These are phyloP conservation scores for Drosophila pachea DNA, from an alignment of 1,140 invertebrate genomes.

Conservation along the genomic window DNA sequence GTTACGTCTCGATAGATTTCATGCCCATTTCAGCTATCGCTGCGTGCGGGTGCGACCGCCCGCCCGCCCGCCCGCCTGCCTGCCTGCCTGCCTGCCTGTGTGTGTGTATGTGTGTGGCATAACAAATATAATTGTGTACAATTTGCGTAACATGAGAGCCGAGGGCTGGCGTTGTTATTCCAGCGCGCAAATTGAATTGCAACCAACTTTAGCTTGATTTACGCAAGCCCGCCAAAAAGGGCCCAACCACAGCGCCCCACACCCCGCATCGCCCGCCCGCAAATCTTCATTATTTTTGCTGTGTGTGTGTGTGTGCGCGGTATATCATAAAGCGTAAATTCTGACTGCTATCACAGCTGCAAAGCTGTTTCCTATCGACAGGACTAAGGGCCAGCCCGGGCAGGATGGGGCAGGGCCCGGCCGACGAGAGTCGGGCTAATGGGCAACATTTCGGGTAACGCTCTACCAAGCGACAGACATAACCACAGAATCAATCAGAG, in stretches of 20 bases:
- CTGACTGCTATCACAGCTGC: conserved; percentile 8
- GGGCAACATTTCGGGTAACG: background rate
- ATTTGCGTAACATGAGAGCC: conserved; percentile 52
- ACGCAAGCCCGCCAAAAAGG: conserved; percentile 23
- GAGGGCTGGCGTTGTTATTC: background rate
- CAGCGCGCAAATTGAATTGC: conserved; percentile 61
- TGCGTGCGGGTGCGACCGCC: background rate
- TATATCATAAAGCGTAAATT: conserved; percentile 34
- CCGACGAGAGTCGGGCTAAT: background rate
- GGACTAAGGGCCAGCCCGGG: background rate
- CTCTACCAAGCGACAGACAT: conserved; percentile 16
- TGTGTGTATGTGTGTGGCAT: conserved; percentile 22
- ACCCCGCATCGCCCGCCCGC: conserved; percentile 6
- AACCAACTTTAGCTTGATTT: conserved; percentile 43
- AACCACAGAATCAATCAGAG: conserved; percentile 71
- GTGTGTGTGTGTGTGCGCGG: conserved; percentile 42
- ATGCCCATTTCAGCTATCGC: conserved; percentile 62
- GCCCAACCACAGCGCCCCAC: background rate
- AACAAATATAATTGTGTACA: conserved; percentile 70
- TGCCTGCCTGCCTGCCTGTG: conserved; percentile 1
- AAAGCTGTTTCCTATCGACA: conserved; percentile 15
- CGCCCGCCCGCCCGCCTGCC: no score
- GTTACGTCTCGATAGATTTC: conserved; percentile 74
- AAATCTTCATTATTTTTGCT: conserved; percentile 69
- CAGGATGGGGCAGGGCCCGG: background rate